These are phyloP conservation scores for Volucella inanis DNA, from an alignment of 2,888 invertebrate species.

Conservation along the genomic window DNA sequence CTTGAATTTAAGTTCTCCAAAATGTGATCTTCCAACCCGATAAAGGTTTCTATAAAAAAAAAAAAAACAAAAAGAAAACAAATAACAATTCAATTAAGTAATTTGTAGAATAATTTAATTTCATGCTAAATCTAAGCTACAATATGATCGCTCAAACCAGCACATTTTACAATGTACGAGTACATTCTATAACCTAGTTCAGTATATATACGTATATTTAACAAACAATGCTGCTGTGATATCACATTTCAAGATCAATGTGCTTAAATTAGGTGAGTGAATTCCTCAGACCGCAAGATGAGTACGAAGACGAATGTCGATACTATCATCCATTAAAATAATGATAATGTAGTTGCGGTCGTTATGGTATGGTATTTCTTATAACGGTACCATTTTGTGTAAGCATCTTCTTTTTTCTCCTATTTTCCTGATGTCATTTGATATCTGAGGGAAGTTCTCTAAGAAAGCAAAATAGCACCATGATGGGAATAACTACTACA, in stretches of 20 bases:
- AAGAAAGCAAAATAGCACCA: conserved; percentile 3
- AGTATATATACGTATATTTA: background rate
- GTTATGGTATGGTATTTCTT: conserved; percentile 58
- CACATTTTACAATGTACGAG: background rate
- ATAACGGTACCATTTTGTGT: conserved; percentile 55
- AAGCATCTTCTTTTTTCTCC: conserved; percentile 33
- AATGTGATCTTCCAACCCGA: conserved; percentile 10
- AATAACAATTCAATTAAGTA: background rate
- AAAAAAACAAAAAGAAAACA: background rate
- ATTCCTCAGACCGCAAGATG: conserved; percentile 50
- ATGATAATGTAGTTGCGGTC: conserved; percentile 45
- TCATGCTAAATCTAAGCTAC: too few relatives aligned
- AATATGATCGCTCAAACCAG: too few relatives aligned
- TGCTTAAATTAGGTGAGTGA: conserved; percentile 56
- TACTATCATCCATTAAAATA: conserved; percentile 16
- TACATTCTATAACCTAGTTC: background rate
- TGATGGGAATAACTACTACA: conserved; percentile 17
- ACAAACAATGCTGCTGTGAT: conserved; percentile 1
- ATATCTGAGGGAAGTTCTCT: conserved; percentile 39
- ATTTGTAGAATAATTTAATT: too few relatives aligned
- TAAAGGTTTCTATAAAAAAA: conserved; percentile 5
- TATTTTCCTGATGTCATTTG: conserved; percentile 48
- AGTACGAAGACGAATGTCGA: background rate
- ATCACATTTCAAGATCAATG: conserved; percentile 65
- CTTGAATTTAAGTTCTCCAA: conserved; percentile 7